A percentile compares a stretch with the other conserved stretches of the same genome.
Conservation (phyloP, 1,140 invertebrate species). For the Procambarus virginalis region DNA sequence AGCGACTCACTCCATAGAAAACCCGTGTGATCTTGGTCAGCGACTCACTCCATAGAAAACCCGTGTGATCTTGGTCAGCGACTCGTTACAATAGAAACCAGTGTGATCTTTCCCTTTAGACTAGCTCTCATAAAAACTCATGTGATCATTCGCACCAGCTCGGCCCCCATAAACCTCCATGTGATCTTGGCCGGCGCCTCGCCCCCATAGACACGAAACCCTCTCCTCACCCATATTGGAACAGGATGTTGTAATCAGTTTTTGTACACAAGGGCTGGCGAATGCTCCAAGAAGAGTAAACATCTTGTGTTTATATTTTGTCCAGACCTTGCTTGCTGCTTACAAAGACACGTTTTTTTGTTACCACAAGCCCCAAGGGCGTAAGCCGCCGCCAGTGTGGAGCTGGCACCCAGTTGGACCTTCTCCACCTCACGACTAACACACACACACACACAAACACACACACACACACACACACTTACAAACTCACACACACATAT, state of each 20-base stretch:
- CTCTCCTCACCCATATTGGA: slow-evolving; percentile 1
- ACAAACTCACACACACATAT: too few relatives aligned
- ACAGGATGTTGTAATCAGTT: slow-evolving; percentile 66
- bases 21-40: too few relatives aligned
- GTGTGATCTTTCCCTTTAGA: too few relatives aligned
- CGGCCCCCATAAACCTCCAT: background rate
- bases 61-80: too few relatives aligned
- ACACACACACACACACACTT: too few relatives aligned
- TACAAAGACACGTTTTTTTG: slow-evolving; percentile 64
- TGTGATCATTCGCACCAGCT: too few relatives aligned
- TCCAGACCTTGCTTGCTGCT: slow-evolving; percentile 50
- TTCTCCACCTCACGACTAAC: background rate
- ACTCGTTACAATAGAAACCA: too few relatives aligned
- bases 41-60: too few relatives aligned
- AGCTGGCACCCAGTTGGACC: background rate
- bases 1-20: too few relatives aligned
- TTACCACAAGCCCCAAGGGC: slow-evolving; percentile 4
- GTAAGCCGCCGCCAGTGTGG: slow-evolving; percentile 11
- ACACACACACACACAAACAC: too few relatives aligned
- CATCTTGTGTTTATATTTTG: slow-evolving; percentile 65
- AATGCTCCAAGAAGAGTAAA: slow-evolving; percentile 58
- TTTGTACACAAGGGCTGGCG: slow-evolving; percentile 61
- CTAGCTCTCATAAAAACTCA: too few relatives aligned
- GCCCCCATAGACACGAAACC: slow-evolving; percentile 9
- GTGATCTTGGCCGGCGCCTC: slow-evolving; percentile 1